Conservation (phyloP, 2,797 vertebrate species). For the Argyrosomus regius region DNA sequence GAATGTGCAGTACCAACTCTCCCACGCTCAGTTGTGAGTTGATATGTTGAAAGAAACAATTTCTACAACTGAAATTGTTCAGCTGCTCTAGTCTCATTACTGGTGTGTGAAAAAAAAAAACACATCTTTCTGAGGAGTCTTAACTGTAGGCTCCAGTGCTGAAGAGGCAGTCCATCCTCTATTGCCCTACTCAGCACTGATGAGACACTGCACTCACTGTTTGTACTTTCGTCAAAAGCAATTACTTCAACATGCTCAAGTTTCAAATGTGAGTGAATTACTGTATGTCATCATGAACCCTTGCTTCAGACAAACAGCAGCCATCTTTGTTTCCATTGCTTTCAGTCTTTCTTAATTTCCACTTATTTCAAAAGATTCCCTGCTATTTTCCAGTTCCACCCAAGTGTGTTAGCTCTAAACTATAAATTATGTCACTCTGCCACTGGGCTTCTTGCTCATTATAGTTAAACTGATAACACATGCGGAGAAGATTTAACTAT, state of each 20-base stretch:
- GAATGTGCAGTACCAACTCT: neutral
- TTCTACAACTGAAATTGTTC: neutral
- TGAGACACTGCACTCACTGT: slow-evolving; percentile 48
- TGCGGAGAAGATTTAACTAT: slow-evolving; percentile 44
- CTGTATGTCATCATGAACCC: slow-evolving; percentile 37
- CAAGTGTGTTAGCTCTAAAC: slow-evolving; percentile 48
- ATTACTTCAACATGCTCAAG: slow-evolving; percentile 56
- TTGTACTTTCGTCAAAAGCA: slow-evolving; percentile 52
- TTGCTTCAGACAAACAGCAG: slow-evolving; percentile 24
- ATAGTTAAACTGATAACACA: slow-evolving; percentile 61
- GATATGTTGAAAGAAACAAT: slow-evolving; percentile 9
- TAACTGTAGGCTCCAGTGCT: slow-evolving; percentile 27
- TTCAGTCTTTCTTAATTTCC: slow-evolving; percentile 42
- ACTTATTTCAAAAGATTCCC: slow-evolving; percentile 52
- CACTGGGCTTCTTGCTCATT: slow-evolving; percentile 57
- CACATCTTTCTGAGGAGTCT: slow-evolving; percentile 10
- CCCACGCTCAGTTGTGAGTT: neutral
- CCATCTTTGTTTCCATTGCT: slow-evolving; percentile 65
- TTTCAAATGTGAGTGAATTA: slow-evolving; percentile 56
- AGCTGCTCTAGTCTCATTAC: slow-evolving; percentile 3
- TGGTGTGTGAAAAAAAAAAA: neutral
- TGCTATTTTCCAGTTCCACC: slow-evolving; percentile 63
- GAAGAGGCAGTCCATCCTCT: slow-evolving; percentile 16
- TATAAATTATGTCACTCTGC: slow-evolving; percentile 64
- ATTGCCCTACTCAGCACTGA: slow-evolving; percentile 33